Evolutionary conservation across 1,140 invertebrate genomes (phyloP).

Genomic region (Epicauta chinensis): DNA sequence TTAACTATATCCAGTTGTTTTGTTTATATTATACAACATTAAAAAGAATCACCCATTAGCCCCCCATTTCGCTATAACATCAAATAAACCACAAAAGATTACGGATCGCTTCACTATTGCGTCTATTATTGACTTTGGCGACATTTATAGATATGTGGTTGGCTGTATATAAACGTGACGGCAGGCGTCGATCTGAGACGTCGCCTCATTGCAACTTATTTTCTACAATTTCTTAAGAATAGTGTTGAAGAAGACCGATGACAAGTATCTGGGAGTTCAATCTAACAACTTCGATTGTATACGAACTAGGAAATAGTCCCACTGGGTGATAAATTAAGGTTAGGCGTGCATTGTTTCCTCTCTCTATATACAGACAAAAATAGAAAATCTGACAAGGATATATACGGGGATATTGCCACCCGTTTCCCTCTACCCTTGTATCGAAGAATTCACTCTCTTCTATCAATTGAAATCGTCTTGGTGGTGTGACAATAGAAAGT

Average conservation of each 20-base stretch:
- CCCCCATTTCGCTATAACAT: too few relatives aligned
- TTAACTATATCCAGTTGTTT: too few relatives aligned
- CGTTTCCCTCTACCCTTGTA: constrained; percentile 4
- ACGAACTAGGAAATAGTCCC: constrained; percentile 33
- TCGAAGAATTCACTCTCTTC: constrained; percentile 30
- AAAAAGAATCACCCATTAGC: too few relatives aligned
- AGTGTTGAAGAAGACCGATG: constrained; percentile 28
- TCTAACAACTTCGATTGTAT: constrained; percentile 32
- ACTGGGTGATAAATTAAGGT: constrained; percentile 37
- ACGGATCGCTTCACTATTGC: too few relatives aligned
- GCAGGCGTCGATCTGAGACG: too few relatives aligned
- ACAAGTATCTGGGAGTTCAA: constrained; percentile 33
- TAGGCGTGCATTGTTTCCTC: constrained; percentile 32
- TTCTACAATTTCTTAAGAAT: too few relatives aligned
- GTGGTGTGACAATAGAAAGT: constrained; percentile 27
- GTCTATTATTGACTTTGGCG: too few relatives aligned
- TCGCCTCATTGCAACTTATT: too few relatives aligned
- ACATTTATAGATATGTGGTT: too few relatives aligned
- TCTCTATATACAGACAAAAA: background rate
- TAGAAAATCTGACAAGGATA: constrained; percentile 35
- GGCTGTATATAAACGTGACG: too few relatives aligned
- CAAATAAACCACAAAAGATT: too few relatives aligned
- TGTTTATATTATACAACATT: too few relatives aligned
- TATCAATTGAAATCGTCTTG: constrained; percentile 30
- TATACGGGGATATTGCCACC: constrained; percentile 14